A percentile compares a stretch with the other conserved stretches of the same genome.
Conservation (phyloP, 2,888 invertebrate species). For the Acronicta aceris region DNA sequence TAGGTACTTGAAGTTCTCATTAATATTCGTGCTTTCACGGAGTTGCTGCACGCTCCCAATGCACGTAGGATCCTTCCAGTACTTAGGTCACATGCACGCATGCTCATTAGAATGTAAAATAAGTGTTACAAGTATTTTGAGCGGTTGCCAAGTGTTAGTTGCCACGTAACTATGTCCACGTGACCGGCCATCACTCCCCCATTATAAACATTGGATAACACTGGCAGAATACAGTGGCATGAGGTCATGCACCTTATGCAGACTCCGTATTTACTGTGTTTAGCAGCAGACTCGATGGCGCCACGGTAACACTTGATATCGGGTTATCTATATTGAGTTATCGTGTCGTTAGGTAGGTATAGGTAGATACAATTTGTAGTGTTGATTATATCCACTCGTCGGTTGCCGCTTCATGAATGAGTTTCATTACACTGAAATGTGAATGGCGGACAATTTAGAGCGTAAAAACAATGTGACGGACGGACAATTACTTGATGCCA, state of each 20-base stretch:
- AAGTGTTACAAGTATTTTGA: slow-evolving; percentile 77
- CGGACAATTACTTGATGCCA: slow-evolving; percentile 68
- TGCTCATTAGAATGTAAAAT: slow-evolving; percentile 78
- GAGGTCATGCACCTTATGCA: slow-evolving; percentile 81
- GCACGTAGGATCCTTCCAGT: slow-evolving; percentile 74
- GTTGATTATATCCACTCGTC: slow-evolving; percentile 65
- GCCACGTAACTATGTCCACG: slow-evolving; percentile 73
- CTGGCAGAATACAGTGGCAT: slow-evolving; percentile 64
- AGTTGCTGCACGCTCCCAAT: slow-evolving; percentile 58
- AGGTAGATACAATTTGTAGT: slow-evolving; percentile 60
- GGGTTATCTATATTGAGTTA: slow-evolving; percentile 77
- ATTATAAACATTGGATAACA: slow-evolving; percentile 82
- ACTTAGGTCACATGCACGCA: slow-evolving; percentile 75
- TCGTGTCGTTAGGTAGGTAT: slow-evolving; percentile 58
- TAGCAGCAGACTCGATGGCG: slow-evolving; percentile 76
- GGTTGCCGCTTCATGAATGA: slow-evolving; percentile 70
- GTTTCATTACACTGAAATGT: slow-evolving; percentile 67
- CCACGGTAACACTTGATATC: slow-evolving; percentile 71
- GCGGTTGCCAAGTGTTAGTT: slow-evolving; percentile 76
- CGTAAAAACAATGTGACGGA: slow-evolving; percentile 80
- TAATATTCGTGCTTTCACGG: slow-evolving; percentile 64
- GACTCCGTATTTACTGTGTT: slow-evolving; percentile 67
- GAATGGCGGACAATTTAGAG: slow-evolving; percentile 79
- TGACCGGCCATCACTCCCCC: slow-evolving; percentile 71
- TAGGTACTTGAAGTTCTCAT: slow-evolving; percentile 54